phyloP scores from a whole-genome alignment of 2,113 vertebrate species.

The Aegithalos caudatus region DNA sequence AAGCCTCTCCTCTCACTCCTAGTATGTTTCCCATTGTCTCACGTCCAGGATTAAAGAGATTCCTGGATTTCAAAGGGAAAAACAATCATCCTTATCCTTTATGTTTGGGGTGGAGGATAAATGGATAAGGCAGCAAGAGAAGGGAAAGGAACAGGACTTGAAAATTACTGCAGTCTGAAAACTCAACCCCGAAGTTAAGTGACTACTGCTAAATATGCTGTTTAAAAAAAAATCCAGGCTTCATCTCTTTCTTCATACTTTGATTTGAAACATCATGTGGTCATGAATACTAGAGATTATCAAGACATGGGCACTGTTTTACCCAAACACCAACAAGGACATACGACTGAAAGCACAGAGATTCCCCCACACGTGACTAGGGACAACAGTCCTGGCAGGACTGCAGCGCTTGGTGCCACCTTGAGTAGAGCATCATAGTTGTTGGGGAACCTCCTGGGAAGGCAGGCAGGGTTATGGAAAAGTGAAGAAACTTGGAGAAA shows the following conservation, averaged over 20 bases:
- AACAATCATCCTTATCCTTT: not conserved
- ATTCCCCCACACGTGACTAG: not conserved
- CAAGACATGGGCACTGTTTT: not conserved
- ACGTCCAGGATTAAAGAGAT: not conserved
- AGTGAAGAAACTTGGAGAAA: not conserved
- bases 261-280: not conserved
- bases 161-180: not conserved
- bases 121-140: not conserved
- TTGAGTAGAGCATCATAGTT: not conserved
- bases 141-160: not conserved
- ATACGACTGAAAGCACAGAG: fast-evolving
- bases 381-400: not conserved
- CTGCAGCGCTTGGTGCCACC: not conserved
- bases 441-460: not conserved
- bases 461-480: not conserved
- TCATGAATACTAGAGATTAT: not conserved
- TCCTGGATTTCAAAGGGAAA: not conserved
- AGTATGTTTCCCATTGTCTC: not conserved
- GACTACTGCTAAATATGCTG: not conserved
- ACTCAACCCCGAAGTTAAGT: not conserved
- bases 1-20: not conserved
- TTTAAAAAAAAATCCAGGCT: not conserved
- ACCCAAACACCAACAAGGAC: not conserved
- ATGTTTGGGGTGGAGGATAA: not conserved
- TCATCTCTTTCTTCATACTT: not conserved